These are phyloP conservation scores for Eretmochelys imbricata DNA, from an alignment of 2,113 vertebrate genomes.

Conservation along the genomic window DNA sequence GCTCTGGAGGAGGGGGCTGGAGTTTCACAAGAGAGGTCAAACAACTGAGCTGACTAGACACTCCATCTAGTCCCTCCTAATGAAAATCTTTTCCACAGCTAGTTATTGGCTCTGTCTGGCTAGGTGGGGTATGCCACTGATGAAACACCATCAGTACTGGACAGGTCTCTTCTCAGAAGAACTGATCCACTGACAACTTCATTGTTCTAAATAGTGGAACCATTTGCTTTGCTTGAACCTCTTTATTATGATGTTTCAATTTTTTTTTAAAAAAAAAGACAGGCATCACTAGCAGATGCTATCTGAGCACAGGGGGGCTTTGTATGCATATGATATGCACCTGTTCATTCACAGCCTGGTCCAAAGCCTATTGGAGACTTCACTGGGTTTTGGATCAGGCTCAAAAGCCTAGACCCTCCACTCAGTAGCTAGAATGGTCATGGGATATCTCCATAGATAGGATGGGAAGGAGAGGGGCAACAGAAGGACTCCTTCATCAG, in stretches of 20 bases:
- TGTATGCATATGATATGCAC: neutral
- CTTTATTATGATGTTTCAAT: rapidly evolving
- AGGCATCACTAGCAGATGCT: neutral
- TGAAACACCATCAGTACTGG: neutral
- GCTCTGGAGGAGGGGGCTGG: neutral
- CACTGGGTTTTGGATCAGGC: neutral
- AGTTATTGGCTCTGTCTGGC: neutral
- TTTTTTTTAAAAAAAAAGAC: neutral
- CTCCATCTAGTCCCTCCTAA: neutral
- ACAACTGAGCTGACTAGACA: neutral
- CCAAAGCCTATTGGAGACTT: neutral
- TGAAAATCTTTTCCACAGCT: neutral
- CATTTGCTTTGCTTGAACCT: neutral
- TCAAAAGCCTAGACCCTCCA: neutral
- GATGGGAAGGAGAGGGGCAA: rapidly evolving
- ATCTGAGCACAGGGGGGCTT: neutral
- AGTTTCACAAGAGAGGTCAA: neutral
- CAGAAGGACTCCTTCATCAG: neutral
- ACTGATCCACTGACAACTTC: neutral
- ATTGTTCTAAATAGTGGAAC: neutral
- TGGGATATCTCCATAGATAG: neutral
- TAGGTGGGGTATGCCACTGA: rapidly evolving
- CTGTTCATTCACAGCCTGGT: neutral
- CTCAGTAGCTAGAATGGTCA: neutral
- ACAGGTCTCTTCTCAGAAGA: neutral